Base-by-base conservation (phyloP, 1,140 invertebrate species). In the Lepidotrigona ventralis region DNA sequence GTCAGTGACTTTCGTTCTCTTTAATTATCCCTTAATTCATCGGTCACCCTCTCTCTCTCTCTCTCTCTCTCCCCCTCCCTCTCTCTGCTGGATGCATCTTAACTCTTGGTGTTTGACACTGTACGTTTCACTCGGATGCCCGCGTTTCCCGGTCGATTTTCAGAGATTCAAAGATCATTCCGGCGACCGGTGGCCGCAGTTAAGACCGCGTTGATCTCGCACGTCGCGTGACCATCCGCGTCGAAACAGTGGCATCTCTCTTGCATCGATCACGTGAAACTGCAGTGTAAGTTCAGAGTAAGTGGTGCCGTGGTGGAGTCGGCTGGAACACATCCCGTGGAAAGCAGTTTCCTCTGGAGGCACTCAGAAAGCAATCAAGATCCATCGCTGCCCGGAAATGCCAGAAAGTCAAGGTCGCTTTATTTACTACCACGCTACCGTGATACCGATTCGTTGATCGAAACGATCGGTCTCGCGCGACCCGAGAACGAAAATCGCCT, bases 361-460 rank as follows among this genome's bases (percentile, higher is more conserved):
- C 95, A 92, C 94, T 96, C 93, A 95, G 96, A 91, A 95, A 95
- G 90, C 96, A 96, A 92, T 96, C 96, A 94, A 95, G 95, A 95
- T 96, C 95, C 93, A 96, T 96, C 93, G 96, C 96, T 93, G 95
- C 96, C 90, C 95, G 95, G 92, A 96, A 95, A 95, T 96, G 95
- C 93, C 95, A 95, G 92, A 95, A 95, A 94, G 95, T 96, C 93
- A 96, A 96, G 95, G 96, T 96, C 92, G 91, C 93, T 92, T 56
- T 69, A 70, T 77, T 76, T 77, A 75, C 66, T 8, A 68, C 26
- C 46, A 23, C 26, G 19, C 9, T 26, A 39, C 63, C 53, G 39
- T 8, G 73, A 58, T 58, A n/a, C n/a, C n/a, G n/a, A n/a, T n/a
- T n/a, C n/a, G n/a, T n/a, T 21, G 29, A 33, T 21, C 26, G 21